Evolutionary conservation across 2,797 vertebrate genomes (phyloP).

Genomic region (Melanotaenia boesemani): DNA sequence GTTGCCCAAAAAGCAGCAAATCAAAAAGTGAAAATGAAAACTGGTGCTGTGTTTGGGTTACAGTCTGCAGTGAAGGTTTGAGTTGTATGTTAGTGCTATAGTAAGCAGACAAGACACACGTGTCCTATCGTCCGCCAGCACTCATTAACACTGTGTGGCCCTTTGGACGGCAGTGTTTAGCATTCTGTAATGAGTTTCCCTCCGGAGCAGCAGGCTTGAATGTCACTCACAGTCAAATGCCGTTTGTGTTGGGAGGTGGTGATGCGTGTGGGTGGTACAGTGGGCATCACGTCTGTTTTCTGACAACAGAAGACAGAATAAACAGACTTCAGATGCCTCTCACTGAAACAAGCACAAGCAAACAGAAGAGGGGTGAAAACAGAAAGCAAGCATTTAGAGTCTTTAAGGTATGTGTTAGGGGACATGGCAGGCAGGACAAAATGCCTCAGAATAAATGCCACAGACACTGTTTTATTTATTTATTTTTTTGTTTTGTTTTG

Average conservation of each 20-base stretch:
- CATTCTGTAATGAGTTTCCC: constrained; percentile 81
- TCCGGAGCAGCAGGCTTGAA: constrained; percentile 68
- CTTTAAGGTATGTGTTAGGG: constrained; percentile 32
- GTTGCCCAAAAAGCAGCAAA: neutral
- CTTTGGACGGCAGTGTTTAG: constrained; percentile 76
- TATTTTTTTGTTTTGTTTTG: too few relatives aligned
- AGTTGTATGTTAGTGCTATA: constrained; percentile 52
- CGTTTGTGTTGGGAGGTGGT: constrained; percentile 56
- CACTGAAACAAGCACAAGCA: constrained; percentile 39
- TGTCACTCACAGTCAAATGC: constrained; percentile 75
- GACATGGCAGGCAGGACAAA: constrained; percentile 34
- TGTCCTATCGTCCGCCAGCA: constrained; percentile 56
- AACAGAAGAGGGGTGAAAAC: constrained; percentile 20
- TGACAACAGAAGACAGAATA: constrained; percentile 58
- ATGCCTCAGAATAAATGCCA: constrained; percentile 62
- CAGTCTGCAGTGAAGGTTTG: constrained; percentile 43
- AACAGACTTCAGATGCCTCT: constrained; percentile 54
- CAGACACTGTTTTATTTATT: constrained; percentile 33
- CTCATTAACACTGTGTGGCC: constrained; percentile 77
- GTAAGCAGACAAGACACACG: constrained; percentile 62
- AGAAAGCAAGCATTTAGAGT: constrained; percentile 32
- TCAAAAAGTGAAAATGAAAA: constrained; percentile 14
- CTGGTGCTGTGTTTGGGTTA: constrained; percentile 10
- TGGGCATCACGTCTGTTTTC: constrained; percentile 52
- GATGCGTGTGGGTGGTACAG: constrained; percentile 57